phyloP scores from a whole-genome alignment of 2,888 invertebrate species.

The Drosophila meridionalis region DNA sequence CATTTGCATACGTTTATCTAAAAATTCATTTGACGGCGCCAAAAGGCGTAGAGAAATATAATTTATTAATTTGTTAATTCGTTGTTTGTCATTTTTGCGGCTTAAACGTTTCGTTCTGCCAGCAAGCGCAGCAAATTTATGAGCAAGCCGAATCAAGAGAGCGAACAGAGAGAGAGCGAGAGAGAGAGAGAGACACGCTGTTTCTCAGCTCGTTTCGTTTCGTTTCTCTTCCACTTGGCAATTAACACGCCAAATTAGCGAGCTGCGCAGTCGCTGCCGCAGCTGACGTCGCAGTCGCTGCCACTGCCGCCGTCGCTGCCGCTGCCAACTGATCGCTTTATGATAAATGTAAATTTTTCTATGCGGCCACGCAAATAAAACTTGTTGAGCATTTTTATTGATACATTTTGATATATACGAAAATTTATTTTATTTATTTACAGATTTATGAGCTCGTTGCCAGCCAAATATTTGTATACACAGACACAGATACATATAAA shows the following conservation, averaged over 20 bases:
- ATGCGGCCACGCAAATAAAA: constrained; percentile 63
- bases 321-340: constrained; percentile 43
- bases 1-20: constrained; percentile 57
- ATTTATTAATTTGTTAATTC: constrained; percentile 82
- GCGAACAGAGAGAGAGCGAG: neutral
- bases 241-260: constrained; percentile 80
- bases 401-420: constrained; percentile 76
- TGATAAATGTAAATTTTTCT: constrained; percentile 67
- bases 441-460: constrained; percentile 76
- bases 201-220: constrained; percentile 25
- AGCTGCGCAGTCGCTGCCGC: constrained; percentile 37
- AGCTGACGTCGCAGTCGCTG: constrained; percentile 8
- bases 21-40: constrained; percentile 60
- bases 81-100: constrained; percentile 80
- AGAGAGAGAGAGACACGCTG: constrained; percentile 5
- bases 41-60: constrained; percentile 66
- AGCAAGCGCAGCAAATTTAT: constrained; percentile 76
- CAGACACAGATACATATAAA: neutral
- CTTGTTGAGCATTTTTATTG: constrained; percentile 80
- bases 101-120: constrained; percentile 81
- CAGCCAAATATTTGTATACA: constrained; percentile 72
- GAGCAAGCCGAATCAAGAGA: constrained; percentile 19
- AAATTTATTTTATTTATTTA: constrained; percentile 77
- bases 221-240: constrained; percentile 53
- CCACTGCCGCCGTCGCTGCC: neutral